phyloP scores from a whole-genome alignment of 1,140 invertebrate genomes.

The Lepidurus packardi region DNA sequence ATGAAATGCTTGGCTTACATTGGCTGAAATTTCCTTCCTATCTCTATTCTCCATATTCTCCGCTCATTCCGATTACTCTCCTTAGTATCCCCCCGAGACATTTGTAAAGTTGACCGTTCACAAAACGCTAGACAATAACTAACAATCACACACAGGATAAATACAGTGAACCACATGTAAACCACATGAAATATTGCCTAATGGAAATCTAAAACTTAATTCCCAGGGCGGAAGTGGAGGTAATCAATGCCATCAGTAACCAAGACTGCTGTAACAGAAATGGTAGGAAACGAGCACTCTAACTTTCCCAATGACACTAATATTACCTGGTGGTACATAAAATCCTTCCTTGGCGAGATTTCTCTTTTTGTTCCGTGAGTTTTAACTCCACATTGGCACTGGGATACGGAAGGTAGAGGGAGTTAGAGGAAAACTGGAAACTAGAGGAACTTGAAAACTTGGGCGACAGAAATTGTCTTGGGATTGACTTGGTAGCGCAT shows the following conservation, averaged over 20 bases:
- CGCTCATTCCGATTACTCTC: not conserved
- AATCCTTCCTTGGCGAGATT: too few relatives aligned
- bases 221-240: conserved; percentile 12
- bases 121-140: not conserved
- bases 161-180: too few relatives aligned
- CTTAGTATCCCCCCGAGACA: not conserved
- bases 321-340: too few relatives aligned
- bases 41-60: not conserved
- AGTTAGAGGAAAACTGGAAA: not conserved
- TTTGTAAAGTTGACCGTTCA: not conserved
- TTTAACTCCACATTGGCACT: too few relatives aligned
- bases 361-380: too few relatives aligned
- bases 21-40: conserved; percentile 18
- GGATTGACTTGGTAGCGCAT: not conserved
- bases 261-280: too few relatives aligned
- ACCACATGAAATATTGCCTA: not conserved
- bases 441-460: not conserved
- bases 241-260: not conserved
- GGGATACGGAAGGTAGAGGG: too few relatives aligned
- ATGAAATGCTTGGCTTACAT: conserved; percentile 31
- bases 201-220: not conserved
- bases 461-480: not conserved
- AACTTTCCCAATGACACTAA: too few relatives aligned
- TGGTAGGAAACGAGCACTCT: too few relatives aligned
- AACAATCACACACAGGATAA: too few relatives aligned